Conservation (phyloP, 2,797 vertebrate species). For the Scomberomorus guttatus region DNA sequence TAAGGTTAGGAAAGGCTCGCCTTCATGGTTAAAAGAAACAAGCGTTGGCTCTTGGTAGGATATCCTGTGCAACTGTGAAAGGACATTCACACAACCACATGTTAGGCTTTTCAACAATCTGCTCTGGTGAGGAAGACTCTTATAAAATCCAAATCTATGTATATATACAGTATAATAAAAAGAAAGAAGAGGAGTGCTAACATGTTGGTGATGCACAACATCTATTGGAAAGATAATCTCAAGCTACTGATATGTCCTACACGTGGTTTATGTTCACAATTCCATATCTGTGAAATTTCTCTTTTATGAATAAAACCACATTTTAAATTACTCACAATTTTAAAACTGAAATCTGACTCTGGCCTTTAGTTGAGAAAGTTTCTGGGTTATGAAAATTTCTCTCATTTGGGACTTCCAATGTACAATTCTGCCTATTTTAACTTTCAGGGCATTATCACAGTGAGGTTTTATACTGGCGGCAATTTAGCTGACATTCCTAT, state of each 20-base stretch:
- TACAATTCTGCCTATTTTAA: slow-evolving; percentile 1
- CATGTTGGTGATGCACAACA: no score
- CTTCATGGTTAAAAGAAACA: no score
- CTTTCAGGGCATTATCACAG: background rate
- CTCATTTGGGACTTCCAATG: background rate
- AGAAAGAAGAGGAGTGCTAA: no score
- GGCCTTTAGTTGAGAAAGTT: background rate
- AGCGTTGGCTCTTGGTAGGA: background rate
- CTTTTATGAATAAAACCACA: background rate
- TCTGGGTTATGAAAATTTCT: background rate
- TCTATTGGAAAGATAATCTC: no score
- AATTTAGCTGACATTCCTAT: background rate
- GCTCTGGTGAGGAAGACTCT: no score
- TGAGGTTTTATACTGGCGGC: background rate
- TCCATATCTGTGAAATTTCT: background rate
- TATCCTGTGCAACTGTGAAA: background rate
- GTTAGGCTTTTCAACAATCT: no score
- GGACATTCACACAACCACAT: no score
- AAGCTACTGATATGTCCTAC: no score
- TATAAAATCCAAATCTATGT: no score
- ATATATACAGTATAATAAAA: no score
- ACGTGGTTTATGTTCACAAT: no score
- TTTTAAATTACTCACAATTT: background rate
- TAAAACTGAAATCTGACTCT: background rate
- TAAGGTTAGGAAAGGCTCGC: background rate